phyloP scores from a whole-genome alignment of 2,888 invertebrate genomes.

The Cerceris rybyensis region DNA sequence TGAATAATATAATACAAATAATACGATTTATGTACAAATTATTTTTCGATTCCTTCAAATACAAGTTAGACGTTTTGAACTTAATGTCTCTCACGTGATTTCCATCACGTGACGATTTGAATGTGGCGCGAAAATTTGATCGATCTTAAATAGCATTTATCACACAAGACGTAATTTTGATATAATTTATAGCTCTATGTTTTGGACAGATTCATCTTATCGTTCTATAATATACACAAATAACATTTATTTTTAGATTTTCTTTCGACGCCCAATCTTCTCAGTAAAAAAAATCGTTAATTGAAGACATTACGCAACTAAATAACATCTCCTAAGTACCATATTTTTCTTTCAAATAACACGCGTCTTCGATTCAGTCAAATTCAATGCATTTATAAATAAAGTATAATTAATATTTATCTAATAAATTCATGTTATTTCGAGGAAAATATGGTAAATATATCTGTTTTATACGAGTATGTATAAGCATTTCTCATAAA shows the following conservation, averaged over 20 bases:
- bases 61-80: neutral
- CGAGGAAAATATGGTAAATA: conserved; percentile 29
- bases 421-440: neutral
- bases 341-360: conserved; percentile 27
- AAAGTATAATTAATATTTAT: conserved; percentile 9
- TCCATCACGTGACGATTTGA: neutral
- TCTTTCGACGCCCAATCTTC: neutral
- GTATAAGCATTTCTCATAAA: conserved; percentile 4
- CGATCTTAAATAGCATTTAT: conserved; percentile 4
- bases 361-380: neutral
- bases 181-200: conserved; percentile 14
- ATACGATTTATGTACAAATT: neutral
- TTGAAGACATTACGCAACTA: conserved; percentile 16
- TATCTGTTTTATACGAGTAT: conserved; percentile 2
- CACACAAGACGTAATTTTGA: conserved; percentile 12
- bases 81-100: neutral
- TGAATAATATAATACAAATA: neutral
- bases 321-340: neutral
- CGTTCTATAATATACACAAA: conserved; percentile 17
- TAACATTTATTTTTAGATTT: neutral
- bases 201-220: conserved; percentile 11
- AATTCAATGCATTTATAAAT: neutral
- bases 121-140: conserved; percentile 8
- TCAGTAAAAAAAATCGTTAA: conserved; percentile 15
- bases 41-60: conserved; percentile 2